Percentiles rank a stretch among this genome's conserved stretches.
Conservation (phyloP, 2,888 invertebrate species). For the Calameuta idolon region DNA sequence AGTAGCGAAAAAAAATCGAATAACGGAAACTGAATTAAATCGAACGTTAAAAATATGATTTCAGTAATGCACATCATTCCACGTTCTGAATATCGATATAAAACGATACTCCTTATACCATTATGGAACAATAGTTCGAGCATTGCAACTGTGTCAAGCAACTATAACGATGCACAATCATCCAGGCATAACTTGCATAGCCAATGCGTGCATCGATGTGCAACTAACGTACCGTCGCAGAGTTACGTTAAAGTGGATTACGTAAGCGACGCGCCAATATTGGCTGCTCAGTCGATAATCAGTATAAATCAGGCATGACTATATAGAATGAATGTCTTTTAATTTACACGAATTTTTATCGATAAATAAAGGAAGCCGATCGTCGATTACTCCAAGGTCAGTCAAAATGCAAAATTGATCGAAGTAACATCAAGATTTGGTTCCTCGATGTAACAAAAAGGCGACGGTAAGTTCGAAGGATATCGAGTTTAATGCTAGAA, state of each 20-base stretch:
- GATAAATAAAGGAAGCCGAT: too few species aligned
- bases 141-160: not conserved
- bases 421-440: not conserved
- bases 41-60: not conserved
- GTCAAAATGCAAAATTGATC: not conserved
- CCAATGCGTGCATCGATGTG: not conserved
- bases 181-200: not conserved
- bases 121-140: not conserved
- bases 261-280: not conserved
- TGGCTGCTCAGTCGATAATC: not conserved
- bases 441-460: not conserved
- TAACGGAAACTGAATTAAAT: not conserved
- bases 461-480: not conserved
- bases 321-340: too few species aligned
- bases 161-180: not conserved
- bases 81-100: not conserved
- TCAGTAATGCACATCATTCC: not conserved
- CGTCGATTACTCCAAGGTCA: not conserved
- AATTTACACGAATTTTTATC: too few species aligned
- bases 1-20: not conserved
- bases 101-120: not conserved
- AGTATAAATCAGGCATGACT: not conserved
- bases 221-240: not conserved
- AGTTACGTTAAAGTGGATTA: not conserved
- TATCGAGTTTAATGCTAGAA: slow-evolving; percentile 7